Evolutionary conservation across 1,140 invertebrate genomes (phyloP).

Genomic region (Philaenus spumarius): DNA sequence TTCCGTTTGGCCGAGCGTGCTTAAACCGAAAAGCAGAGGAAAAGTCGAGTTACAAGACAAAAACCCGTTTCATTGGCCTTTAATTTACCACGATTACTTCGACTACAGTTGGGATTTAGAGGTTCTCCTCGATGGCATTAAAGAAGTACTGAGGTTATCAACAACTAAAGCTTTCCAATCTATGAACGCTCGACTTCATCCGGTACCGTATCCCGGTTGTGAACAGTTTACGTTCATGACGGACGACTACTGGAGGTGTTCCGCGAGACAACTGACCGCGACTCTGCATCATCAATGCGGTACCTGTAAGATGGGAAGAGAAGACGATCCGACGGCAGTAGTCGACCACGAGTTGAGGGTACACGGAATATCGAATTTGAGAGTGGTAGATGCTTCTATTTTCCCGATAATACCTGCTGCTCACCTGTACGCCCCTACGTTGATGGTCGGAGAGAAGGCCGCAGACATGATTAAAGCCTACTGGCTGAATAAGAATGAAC

Average conservation of each 20-base stretch:
- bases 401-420: slow-evolving; percentile 64
- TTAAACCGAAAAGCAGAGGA: slow-evolving; percentile 68
- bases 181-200: slow-evolving; percentile 48
- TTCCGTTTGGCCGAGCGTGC: slow-evolving; percentile 59
- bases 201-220: slow-evolving; percentile 52
- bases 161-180: slow-evolving; percentile 53
- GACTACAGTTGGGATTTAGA: slow-evolving; percentile 54
- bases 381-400: slow-evolving; percentile 69
- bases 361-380: slow-evolving; percentile 55
- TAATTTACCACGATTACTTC: slow-evolving; percentile 69
- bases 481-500: slow-evolving; percentile 37
- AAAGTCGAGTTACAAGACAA: slow-evolving; percentile 54
- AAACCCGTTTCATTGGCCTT: slow-evolving; percentile 66
- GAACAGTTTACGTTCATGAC: slow-evolving; percentile 43
- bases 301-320: slow-evolving; percentile 58
- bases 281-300: slow-evolving; percentile 56
- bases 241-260: slow-evolving; percentile 68
- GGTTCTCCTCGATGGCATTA: slow-evolving; percentile 58
- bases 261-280: slow-evolving; percentile 51
- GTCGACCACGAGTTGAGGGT: slow-evolving; percentile 65
- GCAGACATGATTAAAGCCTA: slow-evolving; percentile 67
- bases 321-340: slow-evolving; percentile 55
- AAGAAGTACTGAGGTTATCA: slow-evolving; percentile 50
- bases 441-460: slow-evolving; percentile 83
- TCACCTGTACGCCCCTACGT: slow-evolving; percentile 64